A percentile compares a stretch with the other conserved stretches of the same genome.
Conservation (phyloP, 2,888 invertebrate genomes). For the Andrena bucephala region DNA sequence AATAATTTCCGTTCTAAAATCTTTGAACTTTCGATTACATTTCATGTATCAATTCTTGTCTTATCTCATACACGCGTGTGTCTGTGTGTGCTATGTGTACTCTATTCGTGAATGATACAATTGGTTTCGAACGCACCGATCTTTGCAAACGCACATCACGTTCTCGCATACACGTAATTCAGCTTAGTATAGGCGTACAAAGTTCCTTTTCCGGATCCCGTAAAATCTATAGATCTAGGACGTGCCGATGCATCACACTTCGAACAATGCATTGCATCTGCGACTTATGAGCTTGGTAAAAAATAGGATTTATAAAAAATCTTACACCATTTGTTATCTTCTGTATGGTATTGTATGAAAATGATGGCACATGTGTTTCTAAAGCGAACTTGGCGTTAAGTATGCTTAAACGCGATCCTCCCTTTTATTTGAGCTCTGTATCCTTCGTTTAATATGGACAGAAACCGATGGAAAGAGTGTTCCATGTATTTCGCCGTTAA, state of each 20-base stretch:
- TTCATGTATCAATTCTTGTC: slow-evolving; percentile 27
- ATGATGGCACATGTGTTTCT: slow-evolving; percentile 79
- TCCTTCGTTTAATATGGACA: slow-evolving; percentile 54
- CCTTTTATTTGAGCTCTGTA: slow-evolving; percentile 67
- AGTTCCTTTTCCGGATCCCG: slow-evolving; percentile 44
- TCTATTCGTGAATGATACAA: slow-evolving; percentile 39
- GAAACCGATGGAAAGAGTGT: slow-evolving; percentile 46
- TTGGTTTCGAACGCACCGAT: slow-evolving; percentile 41
- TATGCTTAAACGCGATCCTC: slow-evolving; percentile 58
- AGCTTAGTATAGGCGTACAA: slow-evolving; percentile 61
- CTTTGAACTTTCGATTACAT: slow-evolving; percentile 34
- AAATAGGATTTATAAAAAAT: slow-evolving; percentile 79
- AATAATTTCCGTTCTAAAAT: slow-evolving; percentile 39
- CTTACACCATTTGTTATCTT: slow-evolving; percentile 70
- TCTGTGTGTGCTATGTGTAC: slow-evolving; percentile 3
- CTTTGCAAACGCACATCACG: slow-evolving; percentile 41
- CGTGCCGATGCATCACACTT: slow-evolving; percentile 62
- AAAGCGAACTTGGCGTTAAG: slow-evolving; percentile 67
- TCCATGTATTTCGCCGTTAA: slow-evolving; percentile 40
- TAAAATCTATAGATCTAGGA: slow-evolving; percentile 60
- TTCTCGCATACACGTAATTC: slow-evolving; percentile 48
- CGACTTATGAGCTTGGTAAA: slow-evolving; percentile 66
- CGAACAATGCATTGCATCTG: slow-evolving; percentile 50
- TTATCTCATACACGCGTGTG: slow-evolving; percentile 25
- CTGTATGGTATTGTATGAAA: slow-evolving; percentile 74